Evolutionary conservation across 2,888 invertebrate genomes (phyloP), one percentile per base, ranked within the genome.

Genomic region (Altica lythri): DNA sequence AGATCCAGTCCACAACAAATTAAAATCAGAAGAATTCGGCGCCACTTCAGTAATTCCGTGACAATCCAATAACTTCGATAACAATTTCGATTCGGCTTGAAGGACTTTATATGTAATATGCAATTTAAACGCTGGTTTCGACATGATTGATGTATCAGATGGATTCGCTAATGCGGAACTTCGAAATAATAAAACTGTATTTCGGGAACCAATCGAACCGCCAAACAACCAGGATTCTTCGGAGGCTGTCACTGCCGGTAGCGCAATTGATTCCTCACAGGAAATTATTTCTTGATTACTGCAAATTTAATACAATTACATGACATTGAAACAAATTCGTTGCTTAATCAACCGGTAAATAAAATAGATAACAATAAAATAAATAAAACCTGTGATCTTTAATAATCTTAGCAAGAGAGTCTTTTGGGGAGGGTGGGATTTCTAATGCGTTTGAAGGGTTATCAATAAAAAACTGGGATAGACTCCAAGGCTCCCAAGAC

Each of bases 1-100:
- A 35, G 90, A 85, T 17, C 95, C 95, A 22, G 94, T 92, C 96
- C 96, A 96, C 45, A 95, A 75, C 35, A 96, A 78, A 75, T 92
- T 95, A 76, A 89, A 95, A 71, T 86, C 85, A 17, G 81, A 78
- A 49, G 85, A 84, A 71, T 89, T 89, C 51, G 87, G 86, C 49
- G 85, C 68, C 12, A 86, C 83, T 77, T 92, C 92, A 40, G 78
- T 79, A 14, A 92, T 78, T 0, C 92, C 92, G 71, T 92, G 92
- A 6, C 89, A 86, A 68, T 86, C 84, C 10, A 92, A 81, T 45
- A 92, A 75, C 61, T 89, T 85, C 57, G 86, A 83, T 42, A 92
- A 79, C 29, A 92, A 80, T 73, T 88, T 90, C 0, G 91, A 90
- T 75, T 92, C 91, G 4, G 90, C 89, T 75, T 91, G 90, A 59